Base-by-base conservation (phyloP, 2,888 invertebrate genomes). In the Epinotia ramella region DNA sequence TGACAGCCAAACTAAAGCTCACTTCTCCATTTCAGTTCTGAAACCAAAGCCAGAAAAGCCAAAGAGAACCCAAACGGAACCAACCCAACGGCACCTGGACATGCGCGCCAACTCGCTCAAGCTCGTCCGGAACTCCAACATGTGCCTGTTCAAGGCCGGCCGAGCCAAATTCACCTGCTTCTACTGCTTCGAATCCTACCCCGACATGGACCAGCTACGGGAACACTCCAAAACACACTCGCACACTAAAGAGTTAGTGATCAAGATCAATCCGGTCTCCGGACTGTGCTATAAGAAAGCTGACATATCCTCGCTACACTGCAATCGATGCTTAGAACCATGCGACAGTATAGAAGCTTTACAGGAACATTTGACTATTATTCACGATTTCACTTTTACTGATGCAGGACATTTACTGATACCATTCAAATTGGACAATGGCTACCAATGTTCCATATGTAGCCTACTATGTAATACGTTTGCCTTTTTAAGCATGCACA, bases 71-170 rank as follows among this genome's bases (percentile, higher is more conserved):
- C 44, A 67, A 49, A 65, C 67, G 0, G 76, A 76, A 57, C 33
- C 63, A 0, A 72, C 79, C 0, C 78, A 80, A 76, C 28, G 75
- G 0, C 80, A 82, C 33, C 59, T 75, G 0, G 77, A 81, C 12
- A 69, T 76, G 57, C 79, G 79, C 20, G 83, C 86, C 33, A 89
- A 90, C 79, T 86, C 90, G 0, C 62, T 88, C 0, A 88, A 87
- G 73, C 81, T 91, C 0, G 78, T 89, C 13, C 77, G 83, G 20
- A 86, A 90, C 67, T 90, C 91, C 0, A 91, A 91, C 69, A 76
- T 90, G 18, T 89, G 88, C 62, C 78, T 89, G 0, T 90, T 90
- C 78, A 85, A 82, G 5, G 89, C 89, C 0, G 74, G 86, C 3
- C 85, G 84, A 60, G 87, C 84, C 0, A 88, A 87, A 79, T 89